Evolutionary conservation across 2,113 vertebrate genomes (phyloP), one percentile per base, ranked within the genome.

Genomic region (Pardalotus punctatus): DNA sequence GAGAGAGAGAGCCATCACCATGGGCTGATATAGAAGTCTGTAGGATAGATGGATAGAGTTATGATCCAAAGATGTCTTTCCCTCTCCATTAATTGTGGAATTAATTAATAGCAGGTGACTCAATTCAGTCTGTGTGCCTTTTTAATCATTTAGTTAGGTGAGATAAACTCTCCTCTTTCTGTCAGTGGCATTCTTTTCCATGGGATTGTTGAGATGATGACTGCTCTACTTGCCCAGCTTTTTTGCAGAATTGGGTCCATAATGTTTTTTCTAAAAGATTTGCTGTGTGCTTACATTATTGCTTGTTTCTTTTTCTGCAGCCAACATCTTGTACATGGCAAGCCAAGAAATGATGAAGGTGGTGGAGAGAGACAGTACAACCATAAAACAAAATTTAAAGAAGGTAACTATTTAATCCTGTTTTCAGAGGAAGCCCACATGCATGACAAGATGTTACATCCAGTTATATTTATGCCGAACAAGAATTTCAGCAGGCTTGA

Each of bases 291-390:
- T 62, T 83, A 54, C 20, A 24, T 69, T 51, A 25, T 60, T 84
- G 31, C 35, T 25, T 86, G 40, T 94, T 86, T 96, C 65, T 90
- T 89, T 94, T 90, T 94, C 88, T 93, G 13, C 96, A 99, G 99
- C 98, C 35, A 99, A 99, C 67, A 97, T 96, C 47, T 98, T 98
- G 97, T 99, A 99, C 87, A 98, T 99, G 98, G 99, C 98, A 20
- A 97, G 98, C 90, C 99, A 99, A 94, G 99, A 99, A 97, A 99
- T 99, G 99, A 97, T 96, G 92, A 94, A 96, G 24, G 98, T 99
- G 50, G 71, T 98, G 78, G 98, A 98, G 80, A 98, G 99, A 98
- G 99, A 99, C 90, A 97, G 98, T 66, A 27, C 86, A 29, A 99
- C 98, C 60, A 99, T 99, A 90, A 96, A 96, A 87, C 93, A 98